Base-by-base conservation (phyloP, 2,888 invertebrate species). In the Ptychoptera albimana region DNA sequence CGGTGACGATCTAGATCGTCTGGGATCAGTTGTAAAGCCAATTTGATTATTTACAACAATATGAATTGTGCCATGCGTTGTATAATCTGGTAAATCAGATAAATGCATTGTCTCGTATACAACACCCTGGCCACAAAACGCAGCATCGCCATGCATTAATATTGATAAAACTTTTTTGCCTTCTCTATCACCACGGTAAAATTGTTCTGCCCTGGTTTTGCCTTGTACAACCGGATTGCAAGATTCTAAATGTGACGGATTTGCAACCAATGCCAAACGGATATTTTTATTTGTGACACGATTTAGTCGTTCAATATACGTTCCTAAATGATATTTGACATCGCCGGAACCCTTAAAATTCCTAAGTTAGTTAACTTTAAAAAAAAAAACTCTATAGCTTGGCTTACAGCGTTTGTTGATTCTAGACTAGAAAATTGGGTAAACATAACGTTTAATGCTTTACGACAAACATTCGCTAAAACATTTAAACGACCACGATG, bases 231-330 rank as follows among this genome's bases (percentile, higher is more conserved):
- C 79, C 0, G 92, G 86, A 55, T 86, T 77, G 14, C 84, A 84
- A 43, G 86, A 85, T 66, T 93, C 93, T 65, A 94, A 72, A 61
- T 94, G 93, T 8, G 91, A 91, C n/a, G 93, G 92, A 68, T 94
- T 94, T 13, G 89, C 88, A 48, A 88, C 85, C 54, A 94, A 83
- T 29, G 91, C 82, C 54, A 94, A 71, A 53, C 82, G 82, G 54
- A 89, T 78, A 51, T 77, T 74, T 60, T 79, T 82, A 64, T 84
- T 79, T 48, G 83, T 87, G 39, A 80, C 73, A 23, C 84, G 71
- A 56, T 82, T 81, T 54, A 86, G 72, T 23, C 85, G 75, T 57
- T 86, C 87, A 57, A 87, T 83, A 57, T 79, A 83, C 46, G 88
- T 87, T 43, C 91, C 92, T 58, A 92, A 70, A 67, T 93, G 92